Evolutionary conservation across 2,113 vertebrate species (phyloP), one percentile per base, ranked within the genome.

Genomic region (Pipa parva): DNA sequence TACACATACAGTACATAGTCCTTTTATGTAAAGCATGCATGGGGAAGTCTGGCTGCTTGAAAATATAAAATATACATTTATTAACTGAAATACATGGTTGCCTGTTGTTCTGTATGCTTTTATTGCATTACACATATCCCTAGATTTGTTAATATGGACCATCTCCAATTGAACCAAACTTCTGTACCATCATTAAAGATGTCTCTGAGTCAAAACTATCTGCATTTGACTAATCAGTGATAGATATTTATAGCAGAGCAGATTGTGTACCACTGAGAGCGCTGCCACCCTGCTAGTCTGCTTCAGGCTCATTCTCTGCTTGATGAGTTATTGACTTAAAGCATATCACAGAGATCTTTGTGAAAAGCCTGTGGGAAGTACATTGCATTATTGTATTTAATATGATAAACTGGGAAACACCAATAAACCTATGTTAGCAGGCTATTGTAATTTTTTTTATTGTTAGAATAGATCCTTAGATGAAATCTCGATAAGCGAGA

Each of bases 301-400:
- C 55, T 58, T 58, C 18, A 58, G 55, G 55, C 55, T 20, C n/a
- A 33, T 58, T 37, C 29, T 58, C 33, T 56, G 27, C 54, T 56
- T 56, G 54, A 56, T 33, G 54, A 56, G 29, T 58, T 58, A 58
- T 58, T 58, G 55, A 58, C 52, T 58, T 58, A 58, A 36, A 58
- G 10, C 26, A 20, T 36, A 58, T 36, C 31, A 12, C 29, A 36
- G 22, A 36, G 3, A 58, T 22, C 18, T 36, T 9, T 36, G 20
- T 36, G 31, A 29, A 29, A 21, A 33, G 18, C 55, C 31, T 58
- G 28, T 21, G 31, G 55, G 55, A 36, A 58, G 28, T 21, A 56
- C 27, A 31, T 36, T 29, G 26, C n/a, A 27, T 29, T 55, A 55
- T 29, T 24, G 17, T 58, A 33, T 58, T 58, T 36, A 58, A 36